Base-by-base conservation (phyloP, 2,113 vertebrate species). In the Microtus pennsylvanicus region DNA sequence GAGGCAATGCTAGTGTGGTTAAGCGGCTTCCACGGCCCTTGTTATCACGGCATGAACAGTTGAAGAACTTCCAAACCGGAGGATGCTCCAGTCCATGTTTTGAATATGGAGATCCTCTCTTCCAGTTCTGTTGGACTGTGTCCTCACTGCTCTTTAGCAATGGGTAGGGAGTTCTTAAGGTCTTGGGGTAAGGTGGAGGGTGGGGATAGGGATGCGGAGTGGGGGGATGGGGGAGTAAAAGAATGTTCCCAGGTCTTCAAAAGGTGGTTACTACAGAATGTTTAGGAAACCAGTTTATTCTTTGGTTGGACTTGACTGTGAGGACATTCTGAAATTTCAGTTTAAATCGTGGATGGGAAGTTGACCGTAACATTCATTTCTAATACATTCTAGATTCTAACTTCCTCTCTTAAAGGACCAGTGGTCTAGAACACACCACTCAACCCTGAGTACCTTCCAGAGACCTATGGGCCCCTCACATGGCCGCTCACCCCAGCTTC, bases 331-430 rank as follows among this genome's bases (percentile, higher is more conserved):
- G 47, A 93, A 80, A 87, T 90, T 86, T 76, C 55, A 82, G 16
- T 82, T 81, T 94, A 87, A 78, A 22, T 22, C 50, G 70, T 81
- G 7, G 17, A 61, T 24, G 5, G 69, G 86, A 92, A 85, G 52
- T 50, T 50, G 78, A 52, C 67, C n/a, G 38, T 86, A 70, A 97
- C 82, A 70, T 87, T 95, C 65, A 94, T 28, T 94, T 96, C 70
- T 45, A 80, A 47, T 80, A 52, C 26, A 21, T 70, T 95, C 76
- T 58, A 42, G 38, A 42, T 90, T 87, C 78, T 30, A 42, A 92
- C 95, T 90, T 93, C 85, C 70, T 94, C 24, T 85, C 65, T 63
- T 80, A 58, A 55, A 83, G 45, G 30, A 28, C 47, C 52, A 58
- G 77, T 58, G 70, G 42, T 35, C 42, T 30, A 78, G 81, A 52